Evolutionary conservation across 2,113 vertebrate genomes (phyloP), one percentile per base, ranked within the genome.

Genomic region (Bombycilla garrulus): DNA sequence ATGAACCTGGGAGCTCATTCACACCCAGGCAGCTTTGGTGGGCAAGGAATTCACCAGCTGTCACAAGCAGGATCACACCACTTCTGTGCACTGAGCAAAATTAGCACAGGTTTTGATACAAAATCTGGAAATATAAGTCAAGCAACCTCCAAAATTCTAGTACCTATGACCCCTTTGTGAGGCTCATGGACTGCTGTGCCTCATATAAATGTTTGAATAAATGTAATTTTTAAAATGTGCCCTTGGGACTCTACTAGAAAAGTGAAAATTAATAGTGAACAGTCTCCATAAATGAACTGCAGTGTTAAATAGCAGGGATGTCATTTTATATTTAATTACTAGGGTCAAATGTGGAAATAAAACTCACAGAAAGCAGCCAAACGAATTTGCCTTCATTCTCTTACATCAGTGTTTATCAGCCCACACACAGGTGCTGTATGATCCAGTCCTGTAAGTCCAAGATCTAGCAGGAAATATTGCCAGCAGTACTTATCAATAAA

Each of bases 351-450:
- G 44, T 58, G 28, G 20, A 72, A 90, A 28, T 25, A 47, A 89
- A 81, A n/a, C 9, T 73, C 51, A 9, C 6, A 87, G 60, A 67
- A 71, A 66, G 31, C 42, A 88, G 22, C 5, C 38, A 58, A 28
- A 8, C 20, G 33, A 51, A 45, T 83, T 58, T 86, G 25, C 33
- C 26, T 11, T 86, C 21, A 6, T 54, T 67, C 18, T 60, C 65
- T 81, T 54, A 19, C 60, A 66, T 21, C 44, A 71, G 2, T n/a
- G 40, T 62, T 9, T 71, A 81, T 54, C 47, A 90, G 67, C 71
- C 82, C 90, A 86, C 92, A 94, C 90, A 93, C 67, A 70, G 78
- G 50, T 71, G 40, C 64, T 64, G 22, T 83, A 93, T 50, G 48
- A 84, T 42, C 72, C 81, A 33, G 44, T 67, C 35, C 36, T 81